Conservation (phyloP, 2,113 vertebrate species). For the Hippocampus guttulatus region DNA sequence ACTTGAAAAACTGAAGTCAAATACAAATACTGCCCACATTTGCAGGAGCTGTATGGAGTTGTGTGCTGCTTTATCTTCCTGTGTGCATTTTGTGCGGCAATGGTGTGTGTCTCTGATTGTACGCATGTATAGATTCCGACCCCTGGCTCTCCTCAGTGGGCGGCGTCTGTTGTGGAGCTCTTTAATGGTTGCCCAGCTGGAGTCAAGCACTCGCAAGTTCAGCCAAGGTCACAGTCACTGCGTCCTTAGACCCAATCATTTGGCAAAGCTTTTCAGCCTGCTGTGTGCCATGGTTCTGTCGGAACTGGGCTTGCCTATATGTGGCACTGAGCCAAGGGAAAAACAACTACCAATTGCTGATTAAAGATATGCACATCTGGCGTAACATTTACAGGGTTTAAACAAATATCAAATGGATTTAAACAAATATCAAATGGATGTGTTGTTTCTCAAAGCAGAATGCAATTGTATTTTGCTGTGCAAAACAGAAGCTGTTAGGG, state of each 20-base stretch:
- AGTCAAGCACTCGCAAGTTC: slow-evolving; percentile 67
- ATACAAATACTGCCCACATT: not conserved
- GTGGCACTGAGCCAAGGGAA: not conserved
- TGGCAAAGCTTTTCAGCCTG: slow-evolving; percentile 54
- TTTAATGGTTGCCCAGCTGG: slow-evolving; percentile 74
- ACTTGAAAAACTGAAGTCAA: not conserved
- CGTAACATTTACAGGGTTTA: not conserved
- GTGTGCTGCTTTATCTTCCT: not conserved
- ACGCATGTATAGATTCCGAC: slow-evolving; percentile 46
- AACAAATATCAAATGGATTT: not conserved
- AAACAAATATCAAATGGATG: too few relatives aligned
- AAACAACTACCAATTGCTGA: not conserved
- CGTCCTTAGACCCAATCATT: slow-evolving; percentile 63
- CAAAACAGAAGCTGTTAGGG: too few relatives aligned
- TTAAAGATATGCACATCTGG: not conserved
- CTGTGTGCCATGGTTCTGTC: slow-evolving; percentile 18
- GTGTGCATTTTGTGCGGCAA: not conserved
- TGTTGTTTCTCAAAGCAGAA: too few relatives aligned
- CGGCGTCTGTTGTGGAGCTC: slow-evolving; percentile 69
- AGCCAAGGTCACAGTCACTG: slow-evolving; percentile 66
- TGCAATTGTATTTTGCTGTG: too few relatives aligned
- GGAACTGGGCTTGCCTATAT: not conserved
- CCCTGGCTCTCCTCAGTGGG: slow-evolving; percentile 66
- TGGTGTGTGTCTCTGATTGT: slow-evolving; percentile 16
- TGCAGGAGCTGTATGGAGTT: not conserved